Evolutionary conservation across 2,888 invertebrate genomes (phyloP).

Genomic region (Ophioninae sp.): DNA sequence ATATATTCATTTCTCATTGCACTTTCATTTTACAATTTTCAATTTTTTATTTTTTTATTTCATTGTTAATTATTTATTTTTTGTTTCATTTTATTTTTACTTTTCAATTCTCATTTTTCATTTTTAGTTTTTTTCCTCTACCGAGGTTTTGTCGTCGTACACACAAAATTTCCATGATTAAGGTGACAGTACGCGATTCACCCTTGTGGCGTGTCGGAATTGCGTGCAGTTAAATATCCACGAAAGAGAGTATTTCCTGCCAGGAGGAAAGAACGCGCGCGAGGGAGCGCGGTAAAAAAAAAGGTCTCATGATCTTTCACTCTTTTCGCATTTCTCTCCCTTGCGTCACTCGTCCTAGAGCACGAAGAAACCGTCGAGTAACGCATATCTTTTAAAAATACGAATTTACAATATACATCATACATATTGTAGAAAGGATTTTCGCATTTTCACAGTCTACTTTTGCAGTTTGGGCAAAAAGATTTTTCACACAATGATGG

Average conservation of each 20-base stretch:
- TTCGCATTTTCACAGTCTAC: no score
- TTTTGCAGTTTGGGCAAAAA: no score
- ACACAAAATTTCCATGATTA: slow-evolving; percentile 50
- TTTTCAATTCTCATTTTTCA: slow-evolving; percentile 10
- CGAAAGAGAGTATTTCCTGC: slow-evolving; percentile 30
- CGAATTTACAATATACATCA: slow-evolving; percentile 44
- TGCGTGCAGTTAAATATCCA: slow-evolving; percentile 49
- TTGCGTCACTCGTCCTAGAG: slow-evolving; percentile 38
- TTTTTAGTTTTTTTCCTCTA: not conserved
- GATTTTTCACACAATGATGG: slow-evolving; percentile 37
- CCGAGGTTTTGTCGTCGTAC: slow-evolving; percentile 29
- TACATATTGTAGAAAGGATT: no score
- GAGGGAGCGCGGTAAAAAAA: slow-evolving; percentile 16
- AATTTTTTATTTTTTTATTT: no score
- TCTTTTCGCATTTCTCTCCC: slow-evolving; percentile 31
- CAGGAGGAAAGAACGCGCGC: not conserved
- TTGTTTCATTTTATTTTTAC: not conserved
- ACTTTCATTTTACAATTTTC: no score
- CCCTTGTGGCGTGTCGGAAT: slow-evolving; percentile 13
- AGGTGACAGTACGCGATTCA: slow-evolving; percentile 27
- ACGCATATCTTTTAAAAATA: slow-evolving; percentile 43
- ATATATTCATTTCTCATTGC: no score
- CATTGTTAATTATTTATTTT: no score
- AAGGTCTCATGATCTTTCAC: slow-evolving; percentile 36
- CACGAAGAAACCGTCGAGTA: slow-evolving; percentile 22